A percentile compares a stretch with the other conserved stretches of the same genome.
Evolutionary conservation across 2,113 vertebrate genomes (phyloP).

Genomic region (Oceanites oceanicus): DNA sequence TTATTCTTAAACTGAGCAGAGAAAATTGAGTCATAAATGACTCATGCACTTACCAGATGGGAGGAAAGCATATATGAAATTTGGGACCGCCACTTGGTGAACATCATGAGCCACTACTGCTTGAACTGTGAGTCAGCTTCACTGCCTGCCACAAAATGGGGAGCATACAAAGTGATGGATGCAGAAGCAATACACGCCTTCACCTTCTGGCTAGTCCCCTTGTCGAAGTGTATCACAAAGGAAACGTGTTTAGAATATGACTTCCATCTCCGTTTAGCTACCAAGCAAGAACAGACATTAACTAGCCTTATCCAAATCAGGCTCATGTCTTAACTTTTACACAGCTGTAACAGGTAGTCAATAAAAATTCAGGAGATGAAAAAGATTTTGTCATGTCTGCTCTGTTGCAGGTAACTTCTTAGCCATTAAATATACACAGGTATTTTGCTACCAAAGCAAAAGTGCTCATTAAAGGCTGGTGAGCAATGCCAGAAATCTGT

Average conservation of each 20-base stretch:
- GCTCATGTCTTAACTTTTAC: background rate
- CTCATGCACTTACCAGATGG: conserved; percentile 56
- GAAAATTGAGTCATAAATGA: conserved; percentile 61
- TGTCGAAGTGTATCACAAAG: background rate
- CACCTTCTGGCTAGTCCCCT: background rate
- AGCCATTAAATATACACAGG: background rate
- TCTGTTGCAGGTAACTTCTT: background rate
- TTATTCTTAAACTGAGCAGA: conserved; percentile 22
- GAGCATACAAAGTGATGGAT: background rate
- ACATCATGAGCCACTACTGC: conserved; percentile 2
- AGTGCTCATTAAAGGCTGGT: background rate
- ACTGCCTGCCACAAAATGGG: background rate
- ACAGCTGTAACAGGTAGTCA: background rate
- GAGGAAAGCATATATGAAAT: conserved; percentile 47
- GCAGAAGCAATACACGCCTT: background rate
- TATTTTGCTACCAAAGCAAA: background rate
- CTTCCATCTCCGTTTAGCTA: background rate
- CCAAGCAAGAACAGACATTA: background rate
- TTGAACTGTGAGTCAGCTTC: background rate
- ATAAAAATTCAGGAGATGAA: background rate
- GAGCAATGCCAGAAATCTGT: background rate
- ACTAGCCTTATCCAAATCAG: background rate
- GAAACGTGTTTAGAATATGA: background rate
- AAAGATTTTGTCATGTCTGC: background rate
- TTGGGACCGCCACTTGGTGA: background rate